phyloP scores from a whole-genome alignment of 2,113 vertebrate genomes.

The Picathartes gymnocephalus region DNA sequence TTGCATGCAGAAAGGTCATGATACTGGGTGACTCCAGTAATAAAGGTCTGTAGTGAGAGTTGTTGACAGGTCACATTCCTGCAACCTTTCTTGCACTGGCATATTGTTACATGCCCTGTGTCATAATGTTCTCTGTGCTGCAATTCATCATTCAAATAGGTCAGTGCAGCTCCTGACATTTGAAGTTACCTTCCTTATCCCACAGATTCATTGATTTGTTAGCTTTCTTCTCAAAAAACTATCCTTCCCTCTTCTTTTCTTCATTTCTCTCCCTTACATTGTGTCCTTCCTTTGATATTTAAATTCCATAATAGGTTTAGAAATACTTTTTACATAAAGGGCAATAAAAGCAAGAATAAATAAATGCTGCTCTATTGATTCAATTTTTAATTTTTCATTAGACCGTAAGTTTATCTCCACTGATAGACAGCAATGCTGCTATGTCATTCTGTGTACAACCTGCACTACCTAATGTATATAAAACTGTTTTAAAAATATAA shows the following conservation, averaged over 20 bases:
- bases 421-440: not conserved
- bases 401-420: not conserved
- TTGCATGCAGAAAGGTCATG: not conserved
- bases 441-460: not conserved
- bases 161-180: not conserved
- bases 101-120: not conserved
- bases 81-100: not conserved
- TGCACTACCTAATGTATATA: not conserved
- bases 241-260: not conserved
- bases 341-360: not conserved
- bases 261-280: not conserved
- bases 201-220: not conserved
- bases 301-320: not conserved
- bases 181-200: not conserved
- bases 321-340: not conserved
- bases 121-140: not conserved
- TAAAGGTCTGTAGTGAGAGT: not conserved
- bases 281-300: not conserved
- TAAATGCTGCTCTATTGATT: not conserved
- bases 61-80: slow-evolving; percentile 32
- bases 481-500: not conserved
- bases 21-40: not conserved
- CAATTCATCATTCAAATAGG: slow-evolving; percentile 28
- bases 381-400: not conserved
- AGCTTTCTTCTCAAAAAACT: not conserved